Evolutionary conservation across 2,888 invertebrate genomes (phyloP), one percentile per base, ranked within the genome.

Genomic region (Helicoverpa assulta): DNA sequence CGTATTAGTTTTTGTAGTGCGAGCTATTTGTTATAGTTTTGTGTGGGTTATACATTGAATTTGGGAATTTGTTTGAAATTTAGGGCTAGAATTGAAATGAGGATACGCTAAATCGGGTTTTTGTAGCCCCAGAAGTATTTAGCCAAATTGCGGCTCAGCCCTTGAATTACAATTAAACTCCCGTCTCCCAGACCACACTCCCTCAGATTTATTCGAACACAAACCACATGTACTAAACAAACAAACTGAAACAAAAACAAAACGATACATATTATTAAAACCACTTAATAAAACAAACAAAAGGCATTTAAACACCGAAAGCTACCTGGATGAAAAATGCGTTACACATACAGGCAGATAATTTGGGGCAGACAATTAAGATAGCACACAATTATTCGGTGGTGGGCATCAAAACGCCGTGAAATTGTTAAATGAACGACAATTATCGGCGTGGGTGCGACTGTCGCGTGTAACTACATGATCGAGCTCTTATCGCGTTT

Each of bases 361-460:
- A 79, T 80, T 73, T 54, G 57, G 64, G 57, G 16, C 63, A 63
- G 67, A 61, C 62, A 83, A 83, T 81, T 82, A 78, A 81, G 73
- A 84, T 81, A 71, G 72, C 58, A 73, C 57, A 54, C 80, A 80
- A 82, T 86, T 78, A 83, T 76, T 67, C 72, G 69, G 76, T 76
- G 78, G 76, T 71, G 73, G 59, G 78, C 77, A 85, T 83, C 85
- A 87, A 89, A 89, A 88, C 77, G 83, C 84, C 83, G 87, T 91
- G 89, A 89, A 93, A 94, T 94, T 94, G 91, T 89, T 91, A 93
- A 94, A 94, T 92, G 89, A 92, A 89, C 82, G 88, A 85, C 93
- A 94, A 94, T 94, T 94, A 94, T 89, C 81, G 82, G 79, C 75
- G 90, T 88, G 88, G 90, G 88, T 80, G 85, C 81, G 80, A 70